A percentile compares a stretch with the other conserved stretches of the same genome.
These are phyloP conservation scores for Anarsia innoxiella DNA, from an alignment of 2,888 invertebrate genomes.

Conservation along the genomic window DNA sequence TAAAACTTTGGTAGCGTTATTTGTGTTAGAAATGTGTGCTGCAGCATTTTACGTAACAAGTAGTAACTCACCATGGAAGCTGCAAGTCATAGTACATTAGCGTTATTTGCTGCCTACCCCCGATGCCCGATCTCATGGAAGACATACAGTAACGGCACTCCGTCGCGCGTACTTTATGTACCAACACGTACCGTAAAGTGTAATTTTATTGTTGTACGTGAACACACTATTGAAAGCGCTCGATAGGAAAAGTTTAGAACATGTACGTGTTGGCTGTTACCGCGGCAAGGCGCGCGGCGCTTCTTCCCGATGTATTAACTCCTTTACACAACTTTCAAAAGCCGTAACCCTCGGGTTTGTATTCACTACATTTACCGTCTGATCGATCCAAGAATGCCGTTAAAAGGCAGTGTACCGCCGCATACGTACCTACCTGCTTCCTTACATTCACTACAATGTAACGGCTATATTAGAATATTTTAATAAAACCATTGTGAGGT, in stretches of 20 bases:
- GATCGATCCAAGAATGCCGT: not conserved
- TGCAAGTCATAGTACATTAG: constrained; percentile 1
- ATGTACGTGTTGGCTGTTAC: constrained; percentile 16
- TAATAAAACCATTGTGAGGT: no score
- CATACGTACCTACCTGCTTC: no score
- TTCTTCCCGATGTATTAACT: constrained; percentile 12
- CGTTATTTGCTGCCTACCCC: not conserved
- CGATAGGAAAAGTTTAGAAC: constrained; percentile 27
- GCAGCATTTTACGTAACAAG: not conserved
- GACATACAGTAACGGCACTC: constrained; percentile 7
- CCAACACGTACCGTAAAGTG: constrained; percentile 14
- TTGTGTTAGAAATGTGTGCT: not conserved
- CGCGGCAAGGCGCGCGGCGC: constrained; percentile 9
- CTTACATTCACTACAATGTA: no score
- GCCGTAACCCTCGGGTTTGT: constrained; percentile 25
- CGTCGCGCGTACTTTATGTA: constrained; percentile 8
- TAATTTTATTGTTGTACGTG: constrained; percentile 21
- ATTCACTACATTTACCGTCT: not conserved
- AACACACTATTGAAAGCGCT: constrained; percentile 17
- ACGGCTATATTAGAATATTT: no score
- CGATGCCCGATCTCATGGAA: not conserved
- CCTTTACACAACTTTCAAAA: constrained; percentile 32
- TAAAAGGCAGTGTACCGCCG: no score
- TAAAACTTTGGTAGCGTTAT: no score
- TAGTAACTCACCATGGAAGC: not conserved